Conservation (phyloP, 2,888 invertebrate species). For the Polyommatus icarus region DNA sequence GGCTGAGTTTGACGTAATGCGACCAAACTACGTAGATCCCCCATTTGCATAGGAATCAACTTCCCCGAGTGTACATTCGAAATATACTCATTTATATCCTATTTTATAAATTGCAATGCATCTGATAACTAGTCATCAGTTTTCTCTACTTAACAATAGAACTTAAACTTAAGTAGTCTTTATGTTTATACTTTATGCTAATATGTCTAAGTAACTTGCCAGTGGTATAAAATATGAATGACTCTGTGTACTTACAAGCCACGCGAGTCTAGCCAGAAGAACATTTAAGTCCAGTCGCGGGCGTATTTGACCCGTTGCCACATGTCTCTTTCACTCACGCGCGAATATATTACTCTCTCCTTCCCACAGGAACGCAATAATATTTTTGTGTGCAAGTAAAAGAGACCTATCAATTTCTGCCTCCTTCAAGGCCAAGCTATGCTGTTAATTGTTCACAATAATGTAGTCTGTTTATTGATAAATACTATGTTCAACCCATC, state of each 20-base stretch:
- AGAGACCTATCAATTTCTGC: too few relatives aligned
- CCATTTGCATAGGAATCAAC: too few relatives aligned
- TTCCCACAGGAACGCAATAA: too few relatives aligned
- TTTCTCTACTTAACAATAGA: neutral
- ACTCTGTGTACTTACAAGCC: neutral
- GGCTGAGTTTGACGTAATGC: too few relatives aligned
- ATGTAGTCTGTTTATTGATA: neutral
- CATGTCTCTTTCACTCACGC: too few relatives aligned
- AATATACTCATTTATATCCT: neutral
- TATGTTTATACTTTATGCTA: neutral
- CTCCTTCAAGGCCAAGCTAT: neutral
- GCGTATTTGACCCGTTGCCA: too few relatives aligned
- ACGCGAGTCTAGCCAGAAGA: slow-evolving; percentile 1
- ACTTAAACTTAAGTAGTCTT: neutral
- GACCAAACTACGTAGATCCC: too few relatives aligned
- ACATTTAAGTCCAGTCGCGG: too few relatives aligned
- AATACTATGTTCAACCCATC: neutral
- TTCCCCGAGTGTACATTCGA: neutral
- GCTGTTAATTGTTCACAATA: neutral
- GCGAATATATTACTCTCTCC: too few relatives aligned
- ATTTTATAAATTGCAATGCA: neutral
- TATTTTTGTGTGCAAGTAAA: too few relatives aligned
- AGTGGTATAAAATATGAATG: neutral
- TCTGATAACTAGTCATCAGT: slow-evolving; percentile 6
- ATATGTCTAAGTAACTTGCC: neutral